These are phyloP conservation scores for Mayetiola destructor DNA, from an alignment of 2,888 invertebrate genomes.

Conservation along the genomic window DNA sequence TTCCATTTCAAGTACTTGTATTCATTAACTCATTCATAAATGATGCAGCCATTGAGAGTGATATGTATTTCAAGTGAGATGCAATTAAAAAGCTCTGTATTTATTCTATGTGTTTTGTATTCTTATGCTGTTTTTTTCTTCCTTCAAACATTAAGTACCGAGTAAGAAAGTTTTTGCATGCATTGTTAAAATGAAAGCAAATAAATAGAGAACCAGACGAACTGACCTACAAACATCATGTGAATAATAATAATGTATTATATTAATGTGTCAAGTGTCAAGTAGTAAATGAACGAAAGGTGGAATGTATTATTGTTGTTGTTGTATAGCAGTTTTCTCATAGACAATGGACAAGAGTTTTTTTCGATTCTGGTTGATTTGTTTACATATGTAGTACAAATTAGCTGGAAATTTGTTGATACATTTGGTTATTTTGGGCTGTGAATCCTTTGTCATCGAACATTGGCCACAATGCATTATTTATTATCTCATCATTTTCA, in stretches of 20 bases:
- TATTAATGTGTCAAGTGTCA: too few species aligned
- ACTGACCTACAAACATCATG: too few species aligned
- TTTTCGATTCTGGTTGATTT: not conserved
- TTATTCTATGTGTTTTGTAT: conserved; percentile 1
- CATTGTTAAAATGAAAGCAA: too few species aligned
- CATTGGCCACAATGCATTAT: not conserved
- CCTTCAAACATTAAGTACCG: not conserved
- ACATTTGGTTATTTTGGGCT: not conserved
- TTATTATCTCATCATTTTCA: not conserved
- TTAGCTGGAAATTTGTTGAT: not conserved
- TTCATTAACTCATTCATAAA: too few species aligned
- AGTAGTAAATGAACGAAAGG: not conserved
- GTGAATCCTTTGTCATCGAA: not conserved
- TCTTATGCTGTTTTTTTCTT: not conserved
- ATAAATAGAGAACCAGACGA: too few species aligned
- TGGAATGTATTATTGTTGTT: not conserved
- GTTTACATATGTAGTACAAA: not conserved
- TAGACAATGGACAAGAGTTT: not conserved
- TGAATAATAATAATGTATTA: too few species aligned
- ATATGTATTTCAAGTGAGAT: not conserved
- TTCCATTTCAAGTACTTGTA: too few species aligned
- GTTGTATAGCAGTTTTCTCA: not conserved
- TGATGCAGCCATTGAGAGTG: too few species aligned
- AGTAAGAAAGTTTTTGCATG: not conserved
- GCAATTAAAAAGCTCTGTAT: conserved; percentile 8